Base-by-base conservation (phyloP, 2,113 vertebrate species). In the Pelvicachromis taeniatus region DNA sequence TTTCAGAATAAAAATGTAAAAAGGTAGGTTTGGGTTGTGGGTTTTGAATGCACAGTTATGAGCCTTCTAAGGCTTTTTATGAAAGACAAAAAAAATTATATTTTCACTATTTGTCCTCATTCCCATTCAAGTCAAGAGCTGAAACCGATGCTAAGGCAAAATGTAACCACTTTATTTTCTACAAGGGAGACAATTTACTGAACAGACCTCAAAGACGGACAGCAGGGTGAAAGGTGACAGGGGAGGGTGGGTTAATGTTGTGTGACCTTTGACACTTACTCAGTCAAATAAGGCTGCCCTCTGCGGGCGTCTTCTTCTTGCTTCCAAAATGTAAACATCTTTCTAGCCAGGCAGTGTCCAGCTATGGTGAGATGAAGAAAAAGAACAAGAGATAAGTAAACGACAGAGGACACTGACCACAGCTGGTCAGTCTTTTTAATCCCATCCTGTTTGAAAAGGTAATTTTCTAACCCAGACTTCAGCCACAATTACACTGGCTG, bases 201-300 rank as follows among this genome's bases (percentile, higher is more conserved):
- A 35, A 21, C 1, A 10, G 53, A 16, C n/a, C 10, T 81, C 4
- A 31, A 63, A 10, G 56, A 77, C 4, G 14, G 78, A 78, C n/a
- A 12, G 4, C 0, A 7, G 26, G 45, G 78, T 38, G 31, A 7
- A 87, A 58, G 31, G 59, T 87, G 40, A 80, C 21, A 77, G 79
- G 52, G 68, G 2, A 56, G 19, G 17, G 4, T 6, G 31, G 14
- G 29, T 14, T 50, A 8, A 63, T 0, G 29, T 19, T 75, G 70
- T n/a, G 3, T 10, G 38, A 61, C 26, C 81, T 82, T 59, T 56
- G 84, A 85, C 31, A 96, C 98, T 96, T 95, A 99, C 98, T 96
- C 92, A 6, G 96, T 91, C 11, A 98, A 93, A 81, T 92, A 91
- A 35, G 85, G 88, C 23, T 70, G 85, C 4, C 82, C 68, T 17